Evolutionary conservation across 2,888 invertebrate genomes (phyloP).

Genomic region (Nineta flava): DNA sequence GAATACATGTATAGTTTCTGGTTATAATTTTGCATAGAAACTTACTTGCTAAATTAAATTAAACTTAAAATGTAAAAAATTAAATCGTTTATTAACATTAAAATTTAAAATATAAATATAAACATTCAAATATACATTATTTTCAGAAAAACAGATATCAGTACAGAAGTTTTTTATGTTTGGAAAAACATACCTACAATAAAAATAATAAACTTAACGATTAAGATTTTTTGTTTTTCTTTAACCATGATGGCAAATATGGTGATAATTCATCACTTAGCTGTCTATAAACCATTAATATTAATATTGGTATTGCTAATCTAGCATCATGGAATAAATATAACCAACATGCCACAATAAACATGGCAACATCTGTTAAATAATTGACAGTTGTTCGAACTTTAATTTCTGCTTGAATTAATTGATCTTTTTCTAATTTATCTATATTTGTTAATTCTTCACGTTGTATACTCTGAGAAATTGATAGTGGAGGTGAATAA

Average conservation of each 20-base stretch:
- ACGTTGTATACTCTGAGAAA: neutral
- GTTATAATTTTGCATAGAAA: too few relatives aligned
- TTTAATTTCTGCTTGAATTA: conserved; percentile 43
- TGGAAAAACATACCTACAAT: too few relatives aligned
- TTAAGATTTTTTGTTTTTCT: conserved; percentile 7
- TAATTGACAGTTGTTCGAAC: conserved; percentile 56
- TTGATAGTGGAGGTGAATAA: too few relatives aligned
- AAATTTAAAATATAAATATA: too few relatives aligned
- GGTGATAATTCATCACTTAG: conserved; percentile 46
- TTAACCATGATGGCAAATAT: conserved; percentile 41
- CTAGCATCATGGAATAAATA: conserved; percentile 67
- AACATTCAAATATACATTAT: too few relatives aligned
- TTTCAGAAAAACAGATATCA: too few relatives aligned
- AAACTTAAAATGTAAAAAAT: too few relatives aligned
- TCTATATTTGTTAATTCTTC: neutral
- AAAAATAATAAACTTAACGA: too few relatives aligned
- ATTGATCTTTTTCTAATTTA: conserved; percentile 13
- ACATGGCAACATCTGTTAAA: conserved; percentile 55
- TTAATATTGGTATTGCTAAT: conserved; percentile 62
- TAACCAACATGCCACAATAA: conserved; percentile 63
- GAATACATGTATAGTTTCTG: too few relatives aligned
- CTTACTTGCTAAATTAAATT: too few relatives aligned
- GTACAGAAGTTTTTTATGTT: too few relatives aligned
- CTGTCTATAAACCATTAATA: conserved; percentile 61
- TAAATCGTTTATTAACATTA: too few relatives aligned